A percentile compares a stretch with the other conserved stretches of the same genome.
These are phyloP conservation scores for Andrena marginata DNA, from an alignment of 2,888 invertebrate genomes.

Conservation along the genomic window DNA sequence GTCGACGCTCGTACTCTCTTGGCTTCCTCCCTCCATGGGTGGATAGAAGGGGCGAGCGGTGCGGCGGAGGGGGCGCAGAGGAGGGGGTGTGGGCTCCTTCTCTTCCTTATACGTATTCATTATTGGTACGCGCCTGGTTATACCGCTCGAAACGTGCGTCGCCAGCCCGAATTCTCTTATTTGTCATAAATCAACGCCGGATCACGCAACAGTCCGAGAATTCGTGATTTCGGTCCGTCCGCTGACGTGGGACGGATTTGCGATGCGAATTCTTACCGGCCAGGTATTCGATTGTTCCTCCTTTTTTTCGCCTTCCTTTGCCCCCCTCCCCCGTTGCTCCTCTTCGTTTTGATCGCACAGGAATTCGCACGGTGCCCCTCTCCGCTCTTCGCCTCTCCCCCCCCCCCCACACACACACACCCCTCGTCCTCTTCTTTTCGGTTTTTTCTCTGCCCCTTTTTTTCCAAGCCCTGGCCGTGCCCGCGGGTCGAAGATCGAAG, in stretches of 20 bases:
- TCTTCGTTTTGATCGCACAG: constrained; percentile 37
- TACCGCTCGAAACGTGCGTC: constrained; percentile 77
- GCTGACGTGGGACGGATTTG: constrained; percentile 67
- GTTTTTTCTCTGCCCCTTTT: neutral
- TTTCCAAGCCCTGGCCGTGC: neutral
- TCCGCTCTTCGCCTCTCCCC: neutral
- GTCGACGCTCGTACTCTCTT: constrained; percentile 75
- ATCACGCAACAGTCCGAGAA: constrained; percentile 73
- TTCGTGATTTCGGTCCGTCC: constrained; percentile 70
- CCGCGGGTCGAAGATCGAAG: neutral
- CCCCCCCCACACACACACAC: too few species aligned
- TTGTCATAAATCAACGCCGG: constrained; percentile 81
- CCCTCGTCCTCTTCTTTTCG: neutral
- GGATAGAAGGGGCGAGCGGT: neutral
- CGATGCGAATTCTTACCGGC: constrained; percentile 66
- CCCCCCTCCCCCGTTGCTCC: neutral
- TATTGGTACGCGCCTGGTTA: constrained; percentile 80
- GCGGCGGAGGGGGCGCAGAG: neutral
- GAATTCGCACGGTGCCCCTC: constrained; percentile 10
- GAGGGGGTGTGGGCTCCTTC: constrained; percentile 52
- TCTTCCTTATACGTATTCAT: constrained; percentile 82
- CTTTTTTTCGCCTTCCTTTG: constrained; percentile 2
- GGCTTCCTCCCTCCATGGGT: constrained; percentile 43
- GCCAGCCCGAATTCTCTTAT: constrained; percentile 78
- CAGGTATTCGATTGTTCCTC: constrained; percentile 60